Conservation (phyloP, 2,797 vertebrate species). For the Syngnathus rostellatus region DNA sequence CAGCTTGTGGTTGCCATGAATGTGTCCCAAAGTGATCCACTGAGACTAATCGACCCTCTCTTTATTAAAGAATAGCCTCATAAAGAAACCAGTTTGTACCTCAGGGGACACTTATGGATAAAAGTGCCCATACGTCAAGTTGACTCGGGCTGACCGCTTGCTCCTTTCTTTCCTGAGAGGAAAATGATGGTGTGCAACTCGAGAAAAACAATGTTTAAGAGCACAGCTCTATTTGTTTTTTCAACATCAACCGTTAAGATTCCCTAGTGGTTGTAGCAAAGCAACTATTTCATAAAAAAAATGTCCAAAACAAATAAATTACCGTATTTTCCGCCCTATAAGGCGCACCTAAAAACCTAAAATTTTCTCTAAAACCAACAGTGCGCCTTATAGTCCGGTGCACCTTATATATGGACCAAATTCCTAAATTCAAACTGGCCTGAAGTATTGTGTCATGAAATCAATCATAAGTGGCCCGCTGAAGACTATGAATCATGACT, state of each 20-base stretch:
- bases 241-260: not conserved
- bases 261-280: not conserved
- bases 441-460: too few species aligned
- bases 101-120: constrained; percentile 16
- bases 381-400: too few species aligned
- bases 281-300: too few species aligned
- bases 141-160: constrained; percentile 12
- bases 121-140: constrained; percentile 18
- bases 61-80: constrained; percentile 14
- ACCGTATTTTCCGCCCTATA: too few species aligned
- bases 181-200: constrained; percentile 14
- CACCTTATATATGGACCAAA: too few species aligned
- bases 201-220: not conserved
- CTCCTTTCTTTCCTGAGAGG: constrained; percentile 7
- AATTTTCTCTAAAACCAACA: too few species aligned
- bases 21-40: not conserved
- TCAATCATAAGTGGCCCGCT: too few species aligned
- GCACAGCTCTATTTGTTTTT: not conserved
- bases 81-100: constrained; percentile 4
- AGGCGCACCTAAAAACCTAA: too few species aligned
- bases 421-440: too few species aligned
- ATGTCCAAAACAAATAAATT: too few species aligned
- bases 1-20: not conserved
- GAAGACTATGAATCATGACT: too few species aligned
- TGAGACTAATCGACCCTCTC: not conserved